Base-by-base conservation (phyloP, 2,888 invertebrate genomes). In the Unio delphinus region DNA sequence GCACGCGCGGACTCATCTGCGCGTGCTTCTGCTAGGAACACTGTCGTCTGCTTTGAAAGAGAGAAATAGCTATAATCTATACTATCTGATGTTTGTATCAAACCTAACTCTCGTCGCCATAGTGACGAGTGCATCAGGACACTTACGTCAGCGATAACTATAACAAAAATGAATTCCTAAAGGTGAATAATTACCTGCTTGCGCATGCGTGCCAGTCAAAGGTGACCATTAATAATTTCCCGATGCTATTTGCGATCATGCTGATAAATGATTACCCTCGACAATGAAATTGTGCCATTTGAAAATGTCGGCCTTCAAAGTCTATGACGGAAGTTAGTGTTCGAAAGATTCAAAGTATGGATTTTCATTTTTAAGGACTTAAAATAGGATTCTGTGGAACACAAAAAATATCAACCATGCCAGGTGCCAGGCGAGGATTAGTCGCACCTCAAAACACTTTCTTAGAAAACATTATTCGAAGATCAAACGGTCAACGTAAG, bases 391-490 rank as follows among this genome's bases (percentile, higher is more conserved):
- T 23, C 26, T 23, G 59, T 26, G 26, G 8, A n/a, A 28, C 20
- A 30, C 23, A n/a, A 30, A 23, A 61, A 7, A 45, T 26, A 34
- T 26, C 55, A 61, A 76, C 34, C 30, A 89, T 89, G 89, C 89
- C 88, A 15, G 87, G 87, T 26, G 87, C 89, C 17, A 76, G 88
- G 55, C 77, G 89, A 73, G 99, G 99, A 92, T 95, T 99, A 89
- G 99, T 99, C 90, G 99, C 99, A 93, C 99, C 99, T 90, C 99
- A 99, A 93, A 99, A 99, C 92, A 99, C 99, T 89, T 99, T 99
- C 93, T 93, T 99, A 90, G 99, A 99, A 93, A 99, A 98, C 92
- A 99, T 99, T 92, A 98, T 99, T 90, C 93, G 99, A 89, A 94
- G 99, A 91, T 98, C 98, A 89, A 98, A 97, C 91, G 97, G 97